Evolutionary conservation across 2,113 vertebrate genomes (phyloP), one percentile per base, ranked within the genome.

Genomic region (Delphinus delphis): DNA sequence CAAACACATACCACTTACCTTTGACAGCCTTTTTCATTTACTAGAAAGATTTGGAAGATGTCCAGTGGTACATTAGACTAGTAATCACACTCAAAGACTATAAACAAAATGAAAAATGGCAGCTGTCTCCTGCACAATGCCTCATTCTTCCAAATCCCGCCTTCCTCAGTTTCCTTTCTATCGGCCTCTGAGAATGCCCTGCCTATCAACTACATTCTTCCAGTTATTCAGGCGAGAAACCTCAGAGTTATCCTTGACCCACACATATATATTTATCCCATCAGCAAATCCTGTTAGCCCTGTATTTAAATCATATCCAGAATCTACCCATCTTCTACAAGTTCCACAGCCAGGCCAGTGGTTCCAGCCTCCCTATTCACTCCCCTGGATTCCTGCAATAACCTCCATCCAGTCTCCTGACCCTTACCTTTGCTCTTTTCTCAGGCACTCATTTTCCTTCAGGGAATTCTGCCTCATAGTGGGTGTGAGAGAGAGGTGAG

Each of bases 31-130:
- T 88, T 94, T 83, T 88, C 65, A 89, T 84, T 97, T 95, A 80
- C 28, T 90, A 79, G 70, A 94, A 97, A 92, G 36, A 88, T 96
- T 23, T 70, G 62, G 82, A 96, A 74, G 95, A 47, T 65, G 5
- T 86, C 79, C 89, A 79, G 36, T 26, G 33, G 38, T 71, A 44
- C 25, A 90, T 62, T 65, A 65, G 26, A 82, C 68, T 95, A 28
- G 13, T 67, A 87, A 90, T 89, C 83, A 84, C 4, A 31, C 21
- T 80, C 21, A 70, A 83, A 88, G 25, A 83, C 71, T 94, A 6
- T 47, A 55, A 88, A 93, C 63, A 70, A 96, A 85, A 88, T 90
- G 68, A 65, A 91, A 53, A 88, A 91, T 36, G 68, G 62, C 86
- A 77, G 73, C 44, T 88, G 26, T 47, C 25, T 95, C 71, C 20